Conservation (phyloP, 2,113 vertebrate species). For the Hippocampus guttulatus region DNA sequence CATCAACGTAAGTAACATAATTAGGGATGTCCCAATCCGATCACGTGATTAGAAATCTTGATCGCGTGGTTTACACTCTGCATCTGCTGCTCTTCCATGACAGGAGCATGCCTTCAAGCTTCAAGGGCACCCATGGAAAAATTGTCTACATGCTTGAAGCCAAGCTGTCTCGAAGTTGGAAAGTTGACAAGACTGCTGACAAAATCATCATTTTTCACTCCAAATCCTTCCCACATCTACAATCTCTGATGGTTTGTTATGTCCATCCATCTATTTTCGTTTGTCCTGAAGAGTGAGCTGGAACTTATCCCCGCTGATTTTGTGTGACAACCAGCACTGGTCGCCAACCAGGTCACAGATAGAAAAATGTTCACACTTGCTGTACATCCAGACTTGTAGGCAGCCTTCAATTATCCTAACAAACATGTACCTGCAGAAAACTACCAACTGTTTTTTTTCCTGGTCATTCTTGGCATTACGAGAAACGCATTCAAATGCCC, state of each 20-base stretch:
- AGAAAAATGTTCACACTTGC: too few relatives aligned
- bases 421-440: too few relatives aligned
- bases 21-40: too few relatives aligned
- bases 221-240: conserved; percentile 24
- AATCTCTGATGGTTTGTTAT: conserved; percentile 55
- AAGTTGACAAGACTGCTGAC: conserved; percentile 24
- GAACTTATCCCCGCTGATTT: too few relatives aligned
- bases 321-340: too few relatives aligned
- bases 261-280: background rate
- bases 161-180: conserved; percentile 65
- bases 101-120: conserved; percentile 67
- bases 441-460: too few relatives aligned
- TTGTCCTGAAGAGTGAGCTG: background rate
- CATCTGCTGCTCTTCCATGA: conserved; percentile 6
- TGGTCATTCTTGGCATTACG: too few relatives aligned
- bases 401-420: too few relatives aligned
- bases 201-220: conserved; percentile 52
- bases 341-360: too few relatives aligned
- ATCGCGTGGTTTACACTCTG: background rate
- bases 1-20: conserved; percentile 52
- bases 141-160: conserved; percentile 64
- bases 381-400: too few relatives aligned
- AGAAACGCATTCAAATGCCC: too few relatives aligned
- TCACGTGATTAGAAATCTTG: too few relatives aligned
- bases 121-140: conserved; percentile 52